Evolutionary conservation across 2,888 invertebrate genomes (phyloP), one percentile per base, ranked within the genome.

Genomic region (Cosmorhoe ocellata): DNA sequence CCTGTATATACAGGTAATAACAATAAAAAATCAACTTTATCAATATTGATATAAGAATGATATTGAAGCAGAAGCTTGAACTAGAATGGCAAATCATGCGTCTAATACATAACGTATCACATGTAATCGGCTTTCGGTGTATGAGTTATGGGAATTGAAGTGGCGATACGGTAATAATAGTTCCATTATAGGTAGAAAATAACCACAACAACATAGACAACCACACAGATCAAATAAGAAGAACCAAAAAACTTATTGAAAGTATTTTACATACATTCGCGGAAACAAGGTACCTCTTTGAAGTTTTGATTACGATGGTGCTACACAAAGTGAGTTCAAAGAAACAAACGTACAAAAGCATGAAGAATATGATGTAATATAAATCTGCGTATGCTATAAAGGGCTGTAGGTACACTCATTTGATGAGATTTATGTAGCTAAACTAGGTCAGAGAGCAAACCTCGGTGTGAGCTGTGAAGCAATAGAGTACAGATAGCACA

Each of bases 401-500:
- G 45, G 56, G 47, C 34, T 40, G 24, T 24, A 24, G 24, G 7
- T 11, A 26, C 3, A 27, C 41, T 18, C 22, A 46, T 51, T 43
- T 13, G 18, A 9, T 43, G 10, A 34, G 47, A 46, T 53, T 53
- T 44, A 48, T 49, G 32, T 42, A 34, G 46, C 40, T 7, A 36
- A 60, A 56, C 13, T 50, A 32, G 58, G 61, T 52, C 54, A 52
- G 28, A 56, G 54, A 47, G 58, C 13, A 56, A 53, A 28, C 6
- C 24, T 24, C 33, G 5, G 18, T 40, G 44, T 34, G 14, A 37
- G 37, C 9, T 37, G 48, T 60, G 56, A 54, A 56, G 60, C 56
- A 60, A 60, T 24, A 5, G n/a, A 47, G 42, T 34, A 31, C 51
- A 53, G 57, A 56, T 52, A 64, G 54, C 69, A 71, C 59, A 66